Evolutionary conservation across 2,888 invertebrate species (phyloP).

Genomic region (Bombylius major): DNA sequence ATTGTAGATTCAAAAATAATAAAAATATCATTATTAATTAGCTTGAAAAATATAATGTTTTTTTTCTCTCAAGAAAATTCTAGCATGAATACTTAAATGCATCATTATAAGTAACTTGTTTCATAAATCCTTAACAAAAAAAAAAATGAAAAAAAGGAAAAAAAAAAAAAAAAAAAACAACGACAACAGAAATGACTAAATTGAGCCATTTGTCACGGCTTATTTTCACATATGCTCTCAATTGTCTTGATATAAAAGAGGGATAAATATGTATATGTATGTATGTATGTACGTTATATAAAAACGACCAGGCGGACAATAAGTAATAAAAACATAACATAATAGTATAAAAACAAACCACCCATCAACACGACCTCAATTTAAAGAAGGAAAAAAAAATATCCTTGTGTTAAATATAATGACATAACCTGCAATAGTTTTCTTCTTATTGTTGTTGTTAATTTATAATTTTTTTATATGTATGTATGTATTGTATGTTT

Average conservation of each 20-base stretch:
- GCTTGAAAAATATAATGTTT: no score
- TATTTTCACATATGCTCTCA: slow-evolving; percentile 36
- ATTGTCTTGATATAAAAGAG: slow-evolving; percentile 9
- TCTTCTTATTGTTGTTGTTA: neutral
- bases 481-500: neutral
- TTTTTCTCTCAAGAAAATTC: no score
- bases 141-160: no score
- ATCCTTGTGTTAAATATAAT: neutral
- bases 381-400: neutral
- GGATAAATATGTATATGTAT: slow-evolving; percentile 3
- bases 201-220: slow-evolving; percentile 39
- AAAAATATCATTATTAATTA: no score
- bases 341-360: slow-evolving; percentile 25
- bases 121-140: no score
- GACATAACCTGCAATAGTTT: neutral
- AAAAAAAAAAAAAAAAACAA: neutral
- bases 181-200: slow-evolving; percentile 16
- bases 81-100: no score
- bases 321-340: neutral
- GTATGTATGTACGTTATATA: slow-evolving; percentile 10
- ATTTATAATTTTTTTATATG: no score
- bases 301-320: neutral
- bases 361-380: slow-evolving; percentile 27
- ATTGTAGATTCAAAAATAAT: no score
- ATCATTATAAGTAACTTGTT: no score